Conservation (phyloP, 2,888 invertebrate species). For the Cenopis cana region DNA sequence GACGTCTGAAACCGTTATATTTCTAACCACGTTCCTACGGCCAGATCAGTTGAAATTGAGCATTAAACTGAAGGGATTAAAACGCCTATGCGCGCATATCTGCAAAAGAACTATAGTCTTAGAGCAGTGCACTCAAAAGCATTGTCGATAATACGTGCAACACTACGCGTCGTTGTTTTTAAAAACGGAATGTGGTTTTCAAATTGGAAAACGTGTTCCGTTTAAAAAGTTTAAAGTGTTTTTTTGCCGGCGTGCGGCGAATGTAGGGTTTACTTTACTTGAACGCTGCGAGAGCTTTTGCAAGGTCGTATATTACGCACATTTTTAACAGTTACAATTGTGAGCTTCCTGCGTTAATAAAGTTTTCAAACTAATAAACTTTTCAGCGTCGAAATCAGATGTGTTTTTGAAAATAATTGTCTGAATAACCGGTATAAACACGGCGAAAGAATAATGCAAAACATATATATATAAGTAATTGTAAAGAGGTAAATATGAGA, state of each 20-base stretch:
- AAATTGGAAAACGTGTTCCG: slow-evolving; percentile 70
- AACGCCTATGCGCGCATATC: background rate
- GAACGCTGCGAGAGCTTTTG: slow-evolving; percentile 1
- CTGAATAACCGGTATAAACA: background rate
- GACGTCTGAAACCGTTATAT: slow-evolving; percentile 73
- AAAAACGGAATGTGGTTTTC: slow-evolving; percentile 75
- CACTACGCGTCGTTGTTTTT: slow-evolving; percentile 68
- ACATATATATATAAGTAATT: background rate
- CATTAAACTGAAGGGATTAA: slow-evolving; percentile 20
- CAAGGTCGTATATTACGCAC: background rate
- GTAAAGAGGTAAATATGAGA: background rate
- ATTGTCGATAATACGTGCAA: slow-evolving; percentile 73
- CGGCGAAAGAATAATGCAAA: background rate
- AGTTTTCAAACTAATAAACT: background rate
- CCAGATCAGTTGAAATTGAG: slow-evolving; percentile 24
- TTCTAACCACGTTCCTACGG: slow-evolving; percentile 7
- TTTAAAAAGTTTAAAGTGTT: slow-evolving; percentile 61
- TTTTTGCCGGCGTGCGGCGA: slow-evolving; percentile 51
- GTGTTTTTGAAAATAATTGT: background rate
- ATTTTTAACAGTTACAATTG: background rate
- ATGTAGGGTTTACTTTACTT: slow-evolving; percentile 18
- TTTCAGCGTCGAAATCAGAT: background rate
- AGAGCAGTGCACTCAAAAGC: slow-evolving; percentile 66
- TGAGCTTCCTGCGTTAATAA: background rate
- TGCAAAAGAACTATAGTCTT: slow-evolving; percentile 48